These are phyloP conservation scores for Drosophila malerkotliana DNA, from an alignment of 1,140 invertebrate species.

Conservation along the genomic window DNA sequence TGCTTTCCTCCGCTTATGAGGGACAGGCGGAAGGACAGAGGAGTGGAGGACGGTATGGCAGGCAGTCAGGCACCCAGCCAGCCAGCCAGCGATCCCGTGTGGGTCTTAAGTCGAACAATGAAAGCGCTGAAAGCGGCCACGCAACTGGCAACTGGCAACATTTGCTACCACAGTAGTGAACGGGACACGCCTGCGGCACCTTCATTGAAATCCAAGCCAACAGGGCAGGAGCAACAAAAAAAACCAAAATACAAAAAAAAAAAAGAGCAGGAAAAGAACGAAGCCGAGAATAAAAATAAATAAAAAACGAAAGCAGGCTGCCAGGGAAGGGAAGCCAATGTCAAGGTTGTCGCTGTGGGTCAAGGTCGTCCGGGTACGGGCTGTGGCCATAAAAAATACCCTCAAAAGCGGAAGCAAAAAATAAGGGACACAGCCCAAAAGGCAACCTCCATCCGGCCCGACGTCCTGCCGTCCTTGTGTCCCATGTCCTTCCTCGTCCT, in stretches of 20 bases:
- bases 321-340: slow-evolving; percentile 20
- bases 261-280: slow-evolving; percentile 13
- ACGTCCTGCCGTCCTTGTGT: not conserved
- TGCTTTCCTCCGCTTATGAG: slow-evolving; percentile 27
- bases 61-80: slow-evolving; percentile 1
- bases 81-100: slow-evolving; percentile 41
- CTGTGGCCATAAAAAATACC: slow-evolving; percentile 32
- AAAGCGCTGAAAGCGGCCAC: slow-evolving; percentile 65
- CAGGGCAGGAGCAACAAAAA: slow-evolving; percentile 14
- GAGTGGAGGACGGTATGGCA: slow-evolving; percentile 7
- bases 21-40: not conserved
- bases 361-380: slow-evolving; percentile 46
- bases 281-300: slow-evolving; percentile 3
- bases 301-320: slow-evolving; percentile 10
- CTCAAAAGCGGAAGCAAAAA: slow-evolving; percentile 24
- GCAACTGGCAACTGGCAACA: slow-evolving; percentile 40
- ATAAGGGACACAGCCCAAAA: slow-evolving; percentile 10
- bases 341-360: slow-evolving; percentile 50
- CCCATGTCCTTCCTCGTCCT: not conserved
- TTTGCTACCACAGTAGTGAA: slow-evolving; percentile 10
- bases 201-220: slow-evolving; percentile 58
- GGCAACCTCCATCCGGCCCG: not conserved
- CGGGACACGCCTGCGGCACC: slow-evolving; percentile 54
- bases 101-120: slow-evolving; percentile 75
- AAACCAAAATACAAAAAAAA: slow-evolving; percentile 6